Evolutionary conservation across 2,888 invertebrate species (phyloP), one percentile per base, ranked within the genome.

Genomic region (Exephanes ischioxanthus): DNA sequence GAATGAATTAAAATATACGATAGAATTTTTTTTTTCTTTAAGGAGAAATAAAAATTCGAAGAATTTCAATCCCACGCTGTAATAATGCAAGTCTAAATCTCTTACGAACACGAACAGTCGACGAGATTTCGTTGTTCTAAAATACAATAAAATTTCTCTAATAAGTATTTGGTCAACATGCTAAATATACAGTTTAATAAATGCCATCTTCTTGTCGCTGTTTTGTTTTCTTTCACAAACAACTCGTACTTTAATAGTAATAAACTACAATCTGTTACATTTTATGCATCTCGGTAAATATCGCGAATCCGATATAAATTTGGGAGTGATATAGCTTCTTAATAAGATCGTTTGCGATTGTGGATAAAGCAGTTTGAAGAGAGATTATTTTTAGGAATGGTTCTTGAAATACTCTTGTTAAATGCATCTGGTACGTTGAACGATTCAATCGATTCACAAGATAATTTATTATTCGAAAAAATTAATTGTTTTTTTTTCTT

Each of bases 91-190:
- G 48, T 80, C 66, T 67, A 79, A 83, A 79, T 68, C 72, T 55
- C 30, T 75, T 66, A 76, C 51, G 66, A 79, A 76, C 45, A 45
- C 41, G 26, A 80, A 85, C 58, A 82, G 79, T 67, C 48, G 55
- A 76, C 71, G 82, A 85, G 61, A 76, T 82, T 85, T 85, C 85
- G 72, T 82, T 85, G 82, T 76, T 41, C 82, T 89, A 85, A 83
- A 78, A 76, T 88, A 87, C 80, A 87, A 85, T 88, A 83, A 87
- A 87, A 79, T 89, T 84, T 86, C 83, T 84, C 87, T 89, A 89
- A 88, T 86, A 89, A 86, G 81, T 89, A 89, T 89, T 90, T 91
- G 89, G 89, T 91, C 90, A 90, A 89, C 88, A 84, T 87, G 82
- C 88, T 91, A 89, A 88, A 91, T 89, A 87, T 84, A 89, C 78